phyloP scores from a whole-genome alignment of 2,888 invertebrate species.

The Sminthurides aquaticus region DNA sequence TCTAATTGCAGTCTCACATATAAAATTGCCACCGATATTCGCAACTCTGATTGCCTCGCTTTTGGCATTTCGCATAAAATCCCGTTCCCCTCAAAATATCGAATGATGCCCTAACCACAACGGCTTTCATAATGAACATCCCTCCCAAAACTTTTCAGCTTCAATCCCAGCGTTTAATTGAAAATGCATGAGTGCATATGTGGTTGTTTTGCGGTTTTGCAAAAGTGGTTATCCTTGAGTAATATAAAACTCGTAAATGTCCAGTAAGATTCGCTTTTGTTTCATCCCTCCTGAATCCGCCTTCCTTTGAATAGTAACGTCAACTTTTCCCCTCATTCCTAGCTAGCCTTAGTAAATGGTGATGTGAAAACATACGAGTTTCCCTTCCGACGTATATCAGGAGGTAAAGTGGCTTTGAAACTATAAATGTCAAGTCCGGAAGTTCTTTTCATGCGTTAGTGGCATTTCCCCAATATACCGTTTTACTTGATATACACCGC shows the following conservation, averaged over 20 bases:
- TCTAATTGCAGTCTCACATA: too few species aligned
- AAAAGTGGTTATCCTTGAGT: slow-evolving; percentile 9
- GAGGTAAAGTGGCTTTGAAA: slow-evolving; percentile 29
- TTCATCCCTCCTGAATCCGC: slow-evolving; percentile 20
- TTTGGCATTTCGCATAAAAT: too few species aligned
- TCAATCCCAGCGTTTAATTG: too few species aligned
- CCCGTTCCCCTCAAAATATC: too few species aligned
- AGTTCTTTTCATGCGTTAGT: slow-evolving; percentile 34
- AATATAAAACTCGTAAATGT: slow-evolving; percentile 20
- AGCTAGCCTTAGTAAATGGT: slow-evolving; percentile 15
- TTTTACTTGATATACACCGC: background rate
- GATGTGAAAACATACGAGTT: slow-evolving; percentile 24
- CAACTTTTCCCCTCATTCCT: background rate
- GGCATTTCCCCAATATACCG: slow-evolving; percentile 32
- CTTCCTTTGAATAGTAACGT: slow-evolving; percentile 18
- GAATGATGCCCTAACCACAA: too few species aligned
- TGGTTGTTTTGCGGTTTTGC: background rate
- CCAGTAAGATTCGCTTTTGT: slow-evolving; percentile 14
- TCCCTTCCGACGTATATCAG: slow-evolving; percentile 27
- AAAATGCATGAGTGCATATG: too few species aligned
- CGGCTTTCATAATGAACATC: too few species aligned
- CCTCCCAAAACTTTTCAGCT: too few species aligned
- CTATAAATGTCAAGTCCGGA: slow-evolving; percentile 35
- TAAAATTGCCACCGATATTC: too few species aligned
- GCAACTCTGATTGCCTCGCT: too few species aligned